Evolutionary conservation across 2,888 invertebrate species (phyloP).

Genomic region (Ferrisia virgata): DNA sequence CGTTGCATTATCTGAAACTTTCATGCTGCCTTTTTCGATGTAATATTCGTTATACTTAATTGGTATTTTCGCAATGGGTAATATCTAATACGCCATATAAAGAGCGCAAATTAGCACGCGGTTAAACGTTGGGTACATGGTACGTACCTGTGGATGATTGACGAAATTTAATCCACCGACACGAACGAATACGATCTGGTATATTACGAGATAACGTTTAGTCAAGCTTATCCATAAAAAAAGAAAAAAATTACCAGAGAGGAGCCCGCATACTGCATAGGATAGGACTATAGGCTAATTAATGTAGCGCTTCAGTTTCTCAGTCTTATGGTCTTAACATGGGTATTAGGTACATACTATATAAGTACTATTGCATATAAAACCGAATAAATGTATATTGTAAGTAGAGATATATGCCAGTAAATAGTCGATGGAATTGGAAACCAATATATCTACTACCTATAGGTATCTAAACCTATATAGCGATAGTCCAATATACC

Average conservation of each 20-base stretch:
- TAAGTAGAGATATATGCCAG: too few relatives aligned
- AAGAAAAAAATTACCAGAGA: too few relatives aligned
- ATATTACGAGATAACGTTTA: conserved; percentile 9
- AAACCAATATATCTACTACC: too few relatives aligned
- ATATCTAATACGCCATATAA: neutral
- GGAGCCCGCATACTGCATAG: neutral
- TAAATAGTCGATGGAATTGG: neutral
- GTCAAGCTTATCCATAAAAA: neutral
- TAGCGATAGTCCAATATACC: neutral
- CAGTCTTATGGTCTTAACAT: too few relatives aligned
- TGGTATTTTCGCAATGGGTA: too few relatives aligned
- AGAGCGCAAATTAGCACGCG: neutral
- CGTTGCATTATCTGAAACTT: too few relatives aligned
- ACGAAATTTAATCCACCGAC: neutral
- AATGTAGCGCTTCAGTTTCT: neutral
- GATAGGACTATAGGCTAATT: neutral
- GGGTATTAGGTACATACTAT: too few relatives aligned
- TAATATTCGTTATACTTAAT: too few relatives aligned
- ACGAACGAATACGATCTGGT: neutral
- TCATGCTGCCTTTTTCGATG: too few relatives aligned
- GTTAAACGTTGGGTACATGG: neutral
- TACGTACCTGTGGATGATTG: neutral
- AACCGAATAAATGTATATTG: too few relatives aligned
- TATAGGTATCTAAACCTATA: too few relatives aligned
- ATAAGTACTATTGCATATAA: neutral